Percentiles rank a stretch among this genome's conserved stretches.
Evolutionary conservation across 1,140 invertebrate genomes (phyloP).

Genomic region (Aricia agestis): DNA sequence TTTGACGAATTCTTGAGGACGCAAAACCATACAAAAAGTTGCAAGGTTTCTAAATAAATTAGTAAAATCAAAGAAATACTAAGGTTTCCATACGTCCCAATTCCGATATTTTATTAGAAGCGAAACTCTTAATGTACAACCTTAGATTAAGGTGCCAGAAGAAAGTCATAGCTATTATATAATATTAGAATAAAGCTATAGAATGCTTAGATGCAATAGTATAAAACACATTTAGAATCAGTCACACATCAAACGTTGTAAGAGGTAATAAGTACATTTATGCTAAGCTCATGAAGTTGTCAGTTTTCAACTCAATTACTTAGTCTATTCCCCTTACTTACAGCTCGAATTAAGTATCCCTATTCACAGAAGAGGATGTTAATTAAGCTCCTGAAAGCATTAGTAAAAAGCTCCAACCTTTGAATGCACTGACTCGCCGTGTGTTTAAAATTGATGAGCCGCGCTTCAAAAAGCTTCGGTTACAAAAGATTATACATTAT

Average conservation of each 20-base stretch:
- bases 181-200: too few relatives aligned
- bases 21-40: too few relatives aligned
- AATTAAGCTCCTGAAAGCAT: conserved; percentile 64
- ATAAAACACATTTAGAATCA: background rate
- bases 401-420: conserved; percentile 60
- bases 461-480: conserved; percentile 26
- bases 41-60: too few relatives aligned
- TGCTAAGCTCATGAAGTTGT: conserved; percentile 17
- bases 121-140: too few relatives aligned
- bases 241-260: background rate
- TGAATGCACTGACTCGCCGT: conserved; percentile 37
- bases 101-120: too few relatives aligned
- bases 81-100: too few relatives aligned
- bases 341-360: conserved; percentile 49
- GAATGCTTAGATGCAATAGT: too few relatives aligned
- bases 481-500: background rate
- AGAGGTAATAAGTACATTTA: background rate
- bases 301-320: conserved; percentile 34
- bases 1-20: too few relatives aligned
- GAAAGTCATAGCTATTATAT: too few relatives aligned
- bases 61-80: too few relatives aligned
- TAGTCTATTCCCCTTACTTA: conserved; percentile 31
- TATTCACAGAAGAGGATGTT: conserved; percentile 62
- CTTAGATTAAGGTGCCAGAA: too few relatives aligned
- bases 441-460: conserved; percentile 50